Conservation (phyloP, 2,113 vertebrate genomes). For the Campylomormyrus tamandua region DNA sequence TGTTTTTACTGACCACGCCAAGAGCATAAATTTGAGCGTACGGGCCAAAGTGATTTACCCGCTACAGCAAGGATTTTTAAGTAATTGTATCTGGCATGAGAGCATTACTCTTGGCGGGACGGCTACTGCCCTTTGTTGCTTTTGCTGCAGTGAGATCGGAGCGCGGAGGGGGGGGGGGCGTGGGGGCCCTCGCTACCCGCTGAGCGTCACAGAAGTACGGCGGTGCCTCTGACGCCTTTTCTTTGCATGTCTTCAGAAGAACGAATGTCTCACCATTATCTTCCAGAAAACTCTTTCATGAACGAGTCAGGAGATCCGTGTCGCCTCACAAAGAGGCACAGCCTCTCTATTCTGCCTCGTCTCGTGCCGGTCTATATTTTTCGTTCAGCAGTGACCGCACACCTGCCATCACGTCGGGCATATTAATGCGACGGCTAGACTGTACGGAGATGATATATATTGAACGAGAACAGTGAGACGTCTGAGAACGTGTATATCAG, state of each 20-base stretch:
- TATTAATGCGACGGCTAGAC: background rate
- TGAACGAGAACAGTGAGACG: background rate
- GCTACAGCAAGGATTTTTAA: background rate
- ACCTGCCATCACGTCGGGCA: background rate
- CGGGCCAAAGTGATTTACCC: background rate
- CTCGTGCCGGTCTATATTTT: background rate
- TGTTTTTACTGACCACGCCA: background rate
- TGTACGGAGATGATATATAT: background rate
- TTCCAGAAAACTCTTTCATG: background rate
- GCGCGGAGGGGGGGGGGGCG: background rate
- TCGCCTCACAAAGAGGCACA: background rate
- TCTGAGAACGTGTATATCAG: background rate
- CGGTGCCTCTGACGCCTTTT: background rate
- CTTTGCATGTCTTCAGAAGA: background rate
- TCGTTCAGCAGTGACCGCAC: background rate
- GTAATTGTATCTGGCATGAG: background rate
- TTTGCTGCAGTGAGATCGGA: background rate
- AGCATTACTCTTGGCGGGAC: background rate
- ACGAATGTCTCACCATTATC: background rate
- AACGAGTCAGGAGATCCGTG: background rate
- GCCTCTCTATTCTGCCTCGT: background rate
- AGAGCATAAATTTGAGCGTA: background rate
- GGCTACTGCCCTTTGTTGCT: background rate
- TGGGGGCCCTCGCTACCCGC: background rate
- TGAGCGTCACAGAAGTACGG: background rate